A percentile compares a stretch with the other conserved stretches of the same genome.
These are phyloP conservation scores for Hypselothyrea guttata DNA, from an alignment of 2,888 invertebrate species.

Conservation along the genomic window DNA sequence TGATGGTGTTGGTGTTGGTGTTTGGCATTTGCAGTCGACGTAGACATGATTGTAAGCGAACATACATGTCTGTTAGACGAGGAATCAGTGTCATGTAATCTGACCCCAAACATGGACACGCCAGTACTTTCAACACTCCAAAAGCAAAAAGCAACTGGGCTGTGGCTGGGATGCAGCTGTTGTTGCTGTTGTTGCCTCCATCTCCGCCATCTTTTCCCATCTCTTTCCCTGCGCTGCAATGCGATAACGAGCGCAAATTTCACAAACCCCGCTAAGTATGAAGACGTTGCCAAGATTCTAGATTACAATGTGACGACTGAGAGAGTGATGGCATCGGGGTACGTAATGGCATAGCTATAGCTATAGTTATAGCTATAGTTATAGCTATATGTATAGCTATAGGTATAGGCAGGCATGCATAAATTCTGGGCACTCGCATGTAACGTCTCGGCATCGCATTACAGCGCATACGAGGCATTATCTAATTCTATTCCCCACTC, in stretches of 20 bases:
- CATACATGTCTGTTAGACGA: conserved; percentile 63
- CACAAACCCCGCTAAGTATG: conserved; percentile 71
- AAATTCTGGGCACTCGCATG: conserved; percentile 70
- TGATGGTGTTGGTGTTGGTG: conserved; percentile 37
- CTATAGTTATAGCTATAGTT: too few species aligned
- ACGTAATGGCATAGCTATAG: conserved; percentile 9
- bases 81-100: conserved; percentile 75
- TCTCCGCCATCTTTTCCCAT: background rate
- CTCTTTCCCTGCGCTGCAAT: conserved; percentile 49
- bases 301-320: conserved; percentile 69
- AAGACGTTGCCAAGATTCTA: conserved; percentile 74
- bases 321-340: background rate
- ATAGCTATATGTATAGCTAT: too few species aligned
- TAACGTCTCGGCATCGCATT: conserved; percentile 72
- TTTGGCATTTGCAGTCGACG: conserved; percentile 44
- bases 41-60: conserved; percentile 43
- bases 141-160: conserved; percentile 37
- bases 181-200: background rate
- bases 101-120: conserved; percentile 76
- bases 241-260: conserved; percentile 76
- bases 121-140: conserved; percentile 75
- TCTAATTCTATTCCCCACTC: conserved; percentile 61
- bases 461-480: conserved; percentile 63
- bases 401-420: conserved; percentile 67
- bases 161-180: background rate